A percentile compares a stretch with the other conserved stretches of the same genome.
phyloP scores from a whole-genome alignment of 2,888 invertebrate genomes.

The Drosophila pseudotalamancana region DNA sequence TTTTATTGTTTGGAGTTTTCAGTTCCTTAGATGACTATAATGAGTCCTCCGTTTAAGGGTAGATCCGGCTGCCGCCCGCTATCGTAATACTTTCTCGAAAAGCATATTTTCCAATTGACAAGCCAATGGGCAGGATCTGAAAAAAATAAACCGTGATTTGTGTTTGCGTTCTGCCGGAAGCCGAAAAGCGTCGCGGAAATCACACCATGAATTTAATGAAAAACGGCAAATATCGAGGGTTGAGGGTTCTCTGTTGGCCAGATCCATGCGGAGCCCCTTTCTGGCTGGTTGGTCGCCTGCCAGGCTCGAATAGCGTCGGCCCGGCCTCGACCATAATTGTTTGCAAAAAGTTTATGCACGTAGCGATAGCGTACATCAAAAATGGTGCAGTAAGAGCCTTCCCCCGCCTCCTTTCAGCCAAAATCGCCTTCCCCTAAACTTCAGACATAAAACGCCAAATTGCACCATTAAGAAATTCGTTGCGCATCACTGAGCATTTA shows the following conservation, averaged over 20 bases:
- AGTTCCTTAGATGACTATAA: background rate
- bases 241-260: constrained; percentile 21
- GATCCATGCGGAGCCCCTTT: background rate
- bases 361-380: constrained; percentile 75
- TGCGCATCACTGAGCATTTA: constrained; percentile 83
- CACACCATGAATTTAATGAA: constrained; percentile 78
- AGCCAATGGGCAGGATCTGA: constrained; percentile 29
- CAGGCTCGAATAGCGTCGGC: constrained; percentile 15
- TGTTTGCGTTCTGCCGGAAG: constrained; percentile 64
- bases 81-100: constrained; percentile 32
- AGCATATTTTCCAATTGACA: constrained; percentile 54
- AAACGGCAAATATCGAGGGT: constrained; percentile 64
- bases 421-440: constrained; percentile 76
- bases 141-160: constrained; percentile 45
- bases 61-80: constrained; percentile 11
- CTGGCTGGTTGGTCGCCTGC: constrained; percentile 44
- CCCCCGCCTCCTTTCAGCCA: background rate
- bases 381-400: constrained; percentile 41
- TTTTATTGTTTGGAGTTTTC: too few species aligned
- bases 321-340: constrained; percentile 65
- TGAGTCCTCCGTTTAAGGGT: constrained; percentile 5
- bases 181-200: constrained; percentile 65
- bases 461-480: constrained; percentile 83
- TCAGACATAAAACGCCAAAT: constrained; percentile 80
- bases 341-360: constrained; percentile 80